Conservation (phyloP, 2,113 vertebrate species). For the Limanda limanda region DNA sequence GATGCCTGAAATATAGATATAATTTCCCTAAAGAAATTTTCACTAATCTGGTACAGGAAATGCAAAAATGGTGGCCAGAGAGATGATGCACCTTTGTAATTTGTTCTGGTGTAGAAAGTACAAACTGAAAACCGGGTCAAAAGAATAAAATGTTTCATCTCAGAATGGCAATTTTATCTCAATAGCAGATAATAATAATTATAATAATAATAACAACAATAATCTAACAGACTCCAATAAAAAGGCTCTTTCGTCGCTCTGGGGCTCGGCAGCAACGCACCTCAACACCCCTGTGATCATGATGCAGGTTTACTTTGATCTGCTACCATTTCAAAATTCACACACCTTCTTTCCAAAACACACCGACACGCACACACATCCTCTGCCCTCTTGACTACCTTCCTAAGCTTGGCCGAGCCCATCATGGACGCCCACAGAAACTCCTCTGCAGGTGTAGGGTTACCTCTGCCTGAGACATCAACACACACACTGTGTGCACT, state of each 20-base stretch:
- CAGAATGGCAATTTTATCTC: no score
- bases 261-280: conserved; percentile 9
- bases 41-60: neutral
- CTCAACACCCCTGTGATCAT: conserved; percentile 23
- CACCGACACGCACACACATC: conserved; percentile 20
- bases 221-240: no score
- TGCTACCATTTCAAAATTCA: conserved; percentile 48
- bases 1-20: neutral
- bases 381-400: conserved; percentile 53
- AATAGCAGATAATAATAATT: no score
- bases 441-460: conserved; percentile 73
- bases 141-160: neutral
- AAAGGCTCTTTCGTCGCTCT: neutral
- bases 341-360: conserved; percentile 41
- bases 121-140: neutral
- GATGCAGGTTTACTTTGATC: conserved; percentile 42
- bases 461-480: conserved; percentile 65
- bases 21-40: neutral
- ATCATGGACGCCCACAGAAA: conserved; percentile 62
- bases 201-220: neutral
- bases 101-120: neutral
- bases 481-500: conserved; percentile 15
- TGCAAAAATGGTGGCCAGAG: neutral
- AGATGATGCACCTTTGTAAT: neutral
- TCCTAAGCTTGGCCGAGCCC: conserved; percentile 43